These are phyloP conservation scores for Sebastes cheni DNA, from an alignment of 2,797 vertebrate genomes.

Conservation along the genomic window DNA sequence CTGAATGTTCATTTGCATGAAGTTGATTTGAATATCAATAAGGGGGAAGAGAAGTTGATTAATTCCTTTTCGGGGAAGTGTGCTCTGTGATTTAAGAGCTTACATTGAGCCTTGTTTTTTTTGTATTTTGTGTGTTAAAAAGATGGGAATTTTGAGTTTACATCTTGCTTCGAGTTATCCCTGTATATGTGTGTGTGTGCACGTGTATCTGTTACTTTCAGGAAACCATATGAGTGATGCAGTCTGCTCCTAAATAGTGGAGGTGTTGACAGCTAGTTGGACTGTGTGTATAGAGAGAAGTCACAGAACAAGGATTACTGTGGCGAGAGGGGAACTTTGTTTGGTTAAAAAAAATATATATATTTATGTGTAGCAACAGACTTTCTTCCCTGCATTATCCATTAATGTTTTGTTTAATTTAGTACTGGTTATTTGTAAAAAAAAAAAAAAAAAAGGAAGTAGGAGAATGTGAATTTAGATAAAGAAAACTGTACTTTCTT, in stretches of 20 bases:
- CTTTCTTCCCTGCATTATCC: background rate
- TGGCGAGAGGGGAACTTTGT: background rate
- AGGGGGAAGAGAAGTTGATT: background rate
- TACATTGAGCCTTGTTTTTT: background rate
- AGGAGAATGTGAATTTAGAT: background rate
- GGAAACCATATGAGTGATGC: background rate
- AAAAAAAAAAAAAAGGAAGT: background rate
- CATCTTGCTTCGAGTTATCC: constrained; percentile 10
- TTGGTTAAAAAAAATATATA: background rate
- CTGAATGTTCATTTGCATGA: constrained; percentile 4
- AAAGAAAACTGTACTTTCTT: background rate
- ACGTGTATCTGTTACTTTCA: background rate
- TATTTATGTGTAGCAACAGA: background rate
- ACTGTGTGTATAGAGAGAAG: background rate
- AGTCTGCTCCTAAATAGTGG: constrained; percentile 1
- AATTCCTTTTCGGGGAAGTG: background rate
- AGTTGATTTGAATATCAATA: constrained; percentile 8
- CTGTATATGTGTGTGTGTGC: background rate
- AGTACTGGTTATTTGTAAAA: no score
- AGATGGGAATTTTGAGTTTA: background rate
- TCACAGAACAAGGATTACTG: constrained; percentile 9
- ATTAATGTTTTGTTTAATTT: background rate
- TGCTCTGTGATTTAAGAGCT: background rate
- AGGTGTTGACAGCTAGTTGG: constrained; percentile 21
- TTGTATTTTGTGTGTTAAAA: background rate